phyloP scores from a whole-genome alignment of 2,797 vertebrate species.

The Podargus strigoides region DNA sequence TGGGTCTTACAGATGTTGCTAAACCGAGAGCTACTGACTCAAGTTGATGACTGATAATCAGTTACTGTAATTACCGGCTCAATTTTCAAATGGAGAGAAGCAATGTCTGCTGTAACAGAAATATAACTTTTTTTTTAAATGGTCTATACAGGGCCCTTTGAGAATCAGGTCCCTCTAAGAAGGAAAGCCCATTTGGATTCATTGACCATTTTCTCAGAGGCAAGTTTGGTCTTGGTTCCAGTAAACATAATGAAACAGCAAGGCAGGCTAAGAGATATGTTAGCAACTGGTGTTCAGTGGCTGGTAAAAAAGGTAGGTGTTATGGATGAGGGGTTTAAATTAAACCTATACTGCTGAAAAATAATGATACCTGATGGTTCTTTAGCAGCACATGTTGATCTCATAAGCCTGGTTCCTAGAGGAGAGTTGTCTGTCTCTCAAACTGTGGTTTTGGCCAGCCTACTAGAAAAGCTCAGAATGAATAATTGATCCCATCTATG shows the following conservation, averaged over 20 bases:
- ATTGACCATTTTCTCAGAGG: neutral
- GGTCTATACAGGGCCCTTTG: neutral
- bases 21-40: neutral
- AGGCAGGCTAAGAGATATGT: neutral
- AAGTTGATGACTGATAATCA: neutral
- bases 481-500: neutral
- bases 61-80: neutral
- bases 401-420: neutral
- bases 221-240: neutral
- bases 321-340: neutral
- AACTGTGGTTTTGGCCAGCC: neutral
- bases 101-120: neutral
- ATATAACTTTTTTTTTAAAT: neutral
- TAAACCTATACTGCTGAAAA: neutral
- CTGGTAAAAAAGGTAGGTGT: neutral
- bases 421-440: neutral
- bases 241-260: neutral
- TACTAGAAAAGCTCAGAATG: neutral
- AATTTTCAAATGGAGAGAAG: neutral
- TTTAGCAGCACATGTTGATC: neutral
- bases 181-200: neutral
- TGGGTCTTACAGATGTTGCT: neutral
- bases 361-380: neutral
- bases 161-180: neutral
- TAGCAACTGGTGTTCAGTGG: neutral